phyloP scores from a whole-genome alignment of 2,113 vertebrate genomes.

The human (Homo sapiens) region GRCh38 chr5:64708501-64709000 shows the following conservation, averaged over 20 bases:
- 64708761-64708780: not conserved
- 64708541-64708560: no score
- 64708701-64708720: not conserved
- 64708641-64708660: not conserved
- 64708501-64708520: no score
- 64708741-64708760: not conserved
- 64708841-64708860: not conserved
- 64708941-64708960: not conserved
- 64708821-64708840: not conserved
- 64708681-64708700: not conserved
- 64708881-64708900: constrained; percentile 24
- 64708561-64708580: no score
- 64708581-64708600: not conserved
- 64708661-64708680: not conserved
- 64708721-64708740: not conserved
- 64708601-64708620: not conserved
- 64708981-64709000: not conserved
- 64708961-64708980: not conserved
- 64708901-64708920: not conserved
- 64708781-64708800: constrained; percentile 4
- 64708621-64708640: constrained; percentile 31
- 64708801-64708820: constrained; percentile 32
- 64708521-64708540: no score
- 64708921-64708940: not conserved
- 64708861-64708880: not conserved